Conservation (phyloP, 1,140 invertebrate genomes). For the Glomeris maerens region DNA sequence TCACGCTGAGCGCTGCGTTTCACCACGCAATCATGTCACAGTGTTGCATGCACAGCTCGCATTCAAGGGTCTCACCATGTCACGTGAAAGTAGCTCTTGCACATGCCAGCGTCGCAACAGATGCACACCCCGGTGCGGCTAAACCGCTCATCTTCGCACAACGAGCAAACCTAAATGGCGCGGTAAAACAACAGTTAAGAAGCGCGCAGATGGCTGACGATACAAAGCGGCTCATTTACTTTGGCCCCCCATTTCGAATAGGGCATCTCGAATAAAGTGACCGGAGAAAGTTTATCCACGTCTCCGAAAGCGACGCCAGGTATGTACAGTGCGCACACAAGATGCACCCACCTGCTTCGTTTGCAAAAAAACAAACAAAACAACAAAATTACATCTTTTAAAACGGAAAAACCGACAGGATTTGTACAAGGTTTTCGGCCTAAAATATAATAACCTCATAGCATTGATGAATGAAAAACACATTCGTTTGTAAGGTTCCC, state of each 20-base stretch:
- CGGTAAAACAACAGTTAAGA: background rate
- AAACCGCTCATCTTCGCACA: conserved; percentile 74
- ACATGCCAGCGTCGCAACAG: conserved; percentile 94
- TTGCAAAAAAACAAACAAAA: conserved; percentile 31
- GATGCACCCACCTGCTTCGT: conserved; percentile 97
- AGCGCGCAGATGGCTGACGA: background rate
- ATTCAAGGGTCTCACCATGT: conserved; percentile 60
- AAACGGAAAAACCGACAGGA: no score
- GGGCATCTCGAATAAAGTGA: conserved; percentile 87
- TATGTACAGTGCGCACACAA: conserved; percentile 91
- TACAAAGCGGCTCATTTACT: no score
- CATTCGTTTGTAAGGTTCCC: no score
- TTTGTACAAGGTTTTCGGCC: no score
- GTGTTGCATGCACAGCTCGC: no score
- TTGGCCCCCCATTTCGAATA: conserved; percentile 90
- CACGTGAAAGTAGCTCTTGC: conserved; percentile 92
- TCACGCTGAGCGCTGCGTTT: conserved; percentile 76
- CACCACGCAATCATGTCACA: no score
- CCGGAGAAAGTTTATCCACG: conserved; percentile 51
- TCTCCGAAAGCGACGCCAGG: conserved; percentile 95
- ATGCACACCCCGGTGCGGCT: conserved; percentile 87
- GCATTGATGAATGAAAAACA: no score
- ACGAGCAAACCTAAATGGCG: conserved; percentile 46
- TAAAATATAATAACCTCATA: no score
- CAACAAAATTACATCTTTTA: conserved; percentile 2